These are phyloP conservation scores for Apamea sordens DNA, from an alignment of 2,888 invertebrate genomes.

Conservation along the genomic window DNA sequence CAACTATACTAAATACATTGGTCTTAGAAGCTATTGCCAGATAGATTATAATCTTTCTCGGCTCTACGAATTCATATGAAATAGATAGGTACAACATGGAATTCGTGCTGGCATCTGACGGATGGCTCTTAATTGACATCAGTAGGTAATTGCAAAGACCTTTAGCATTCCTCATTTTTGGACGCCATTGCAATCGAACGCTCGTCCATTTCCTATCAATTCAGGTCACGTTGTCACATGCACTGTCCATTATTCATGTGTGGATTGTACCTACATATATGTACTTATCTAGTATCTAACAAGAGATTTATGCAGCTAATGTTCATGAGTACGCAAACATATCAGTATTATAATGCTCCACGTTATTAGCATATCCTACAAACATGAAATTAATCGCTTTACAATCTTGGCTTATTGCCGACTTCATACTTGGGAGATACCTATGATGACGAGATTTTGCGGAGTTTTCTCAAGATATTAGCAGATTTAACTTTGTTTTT, in stretches of 20 bases:
- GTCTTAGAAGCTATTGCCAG: background rate
- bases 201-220: conserved; percentile 77
- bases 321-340: conserved; percentile 43
- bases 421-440: conserved; percentile 4
- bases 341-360: conserved; percentile 33
- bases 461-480: conserved; percentile 16
- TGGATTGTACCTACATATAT: conserved; percentile 41
- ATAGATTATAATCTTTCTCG: background rate
- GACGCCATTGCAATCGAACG: conserved; percentile 59
- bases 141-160: conserved; percentile 42
- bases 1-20: conserved; percentile 16
- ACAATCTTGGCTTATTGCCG: conserved; percentile 48
- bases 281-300: conserved; percentile 33
- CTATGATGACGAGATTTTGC: conserved; percentile 15
- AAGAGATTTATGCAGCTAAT: conserved; percentile 39
- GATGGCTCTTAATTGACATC: conserved; percentile 42
- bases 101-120: conserved; percentile 15
- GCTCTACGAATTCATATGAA: background rate
- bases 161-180: conserved; percentile 58
- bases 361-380: conserved; percentile 33
- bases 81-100: background rate
- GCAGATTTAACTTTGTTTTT: conserved; percentile 8
- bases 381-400: conserved; percentile 41
- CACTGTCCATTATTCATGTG: conserved; percentile 71
- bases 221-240: conserved; percentile 77